Evolutionary conservation across 2,888 invertebrate species (phyloP).

Genomic region (Ashinkailepas kermadecensis): DNA sequence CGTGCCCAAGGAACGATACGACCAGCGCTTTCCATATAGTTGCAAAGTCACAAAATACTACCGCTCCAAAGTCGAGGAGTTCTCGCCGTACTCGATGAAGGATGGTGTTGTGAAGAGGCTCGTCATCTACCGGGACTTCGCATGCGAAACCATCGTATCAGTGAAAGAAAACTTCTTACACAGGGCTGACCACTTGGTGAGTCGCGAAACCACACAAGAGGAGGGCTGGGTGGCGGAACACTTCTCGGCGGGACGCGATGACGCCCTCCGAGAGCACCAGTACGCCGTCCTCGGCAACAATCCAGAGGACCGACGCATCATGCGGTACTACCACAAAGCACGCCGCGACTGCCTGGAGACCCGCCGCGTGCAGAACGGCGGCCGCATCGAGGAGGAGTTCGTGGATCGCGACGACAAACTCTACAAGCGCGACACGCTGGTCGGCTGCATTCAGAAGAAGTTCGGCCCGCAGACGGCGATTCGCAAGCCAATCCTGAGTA

Average conservation of each 20-base stretch:
- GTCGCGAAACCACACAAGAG: background rate
- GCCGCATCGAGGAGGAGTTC: slow-evolving; percentile 14
- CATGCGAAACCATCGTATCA: slow-evolving; percentile 45
- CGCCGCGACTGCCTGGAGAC: slow-evolving; percentile 62
- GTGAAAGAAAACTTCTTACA: slow-evolving; percentile 57
- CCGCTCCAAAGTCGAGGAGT: slow-evolving; percentile 64
- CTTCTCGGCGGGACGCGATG: slow-evolving; percentile 51
- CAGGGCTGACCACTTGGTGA: slow-evolving; percentile 55
- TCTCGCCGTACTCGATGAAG: slow-evolving; percentile 62
- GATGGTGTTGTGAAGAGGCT: slow-evolving; percentile 64
- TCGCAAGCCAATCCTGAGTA: background rate
- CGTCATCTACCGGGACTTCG: slow-evolving; percentile 54
- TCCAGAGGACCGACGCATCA: background rate
- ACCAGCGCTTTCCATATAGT: slow-evolving; percentile 61
- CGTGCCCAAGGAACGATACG: slow-evolving; percentile 55
- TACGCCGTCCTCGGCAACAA: background rate
- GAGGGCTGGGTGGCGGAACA: background rate
- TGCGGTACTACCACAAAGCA: slow-evolving; percentile 50
- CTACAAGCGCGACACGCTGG: background rate
- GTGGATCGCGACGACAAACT: background rate
- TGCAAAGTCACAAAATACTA: slow-evolving; percentile 58
- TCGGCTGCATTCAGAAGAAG: slow-evolving; percentile 10
- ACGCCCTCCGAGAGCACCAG: slow-evolving; percentile 48
- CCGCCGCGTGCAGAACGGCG: background rate
- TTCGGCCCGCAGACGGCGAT: background rate